Percentiles rank a stretch among this genome's conserved stretches.
Evolutionary conservation across 2,113 vertebrate genomes (phyloP).

Genomic region (Neopipo cinnamomea): DNA sequence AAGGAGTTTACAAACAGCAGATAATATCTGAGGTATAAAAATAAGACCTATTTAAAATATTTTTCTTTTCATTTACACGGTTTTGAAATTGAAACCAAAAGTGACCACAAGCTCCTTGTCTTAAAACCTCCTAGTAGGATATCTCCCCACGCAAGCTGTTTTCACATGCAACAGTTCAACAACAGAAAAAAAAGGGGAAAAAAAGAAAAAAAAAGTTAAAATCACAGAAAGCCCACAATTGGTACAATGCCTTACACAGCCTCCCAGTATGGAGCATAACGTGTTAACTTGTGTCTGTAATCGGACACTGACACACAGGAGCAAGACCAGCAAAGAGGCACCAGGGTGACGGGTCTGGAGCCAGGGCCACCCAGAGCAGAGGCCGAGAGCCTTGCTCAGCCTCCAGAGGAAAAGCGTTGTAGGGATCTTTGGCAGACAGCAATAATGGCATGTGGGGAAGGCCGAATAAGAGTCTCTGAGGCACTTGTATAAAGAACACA

Average conservation of each 20-base stretch:
- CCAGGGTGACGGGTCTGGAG: not conserved
- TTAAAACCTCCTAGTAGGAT: not conserved
- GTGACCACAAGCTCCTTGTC: not conserved
- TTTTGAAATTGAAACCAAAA: not conserved
- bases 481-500: not conserved
- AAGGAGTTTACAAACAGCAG: not conserved
- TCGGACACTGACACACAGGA: not conserved
- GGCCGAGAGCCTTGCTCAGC: not conserved
- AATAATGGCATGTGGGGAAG: not conserved
- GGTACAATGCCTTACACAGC: rapidly evolving
- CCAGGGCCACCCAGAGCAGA: rapidly evolving
- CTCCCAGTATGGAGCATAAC: not conserved
- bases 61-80: not conserved
- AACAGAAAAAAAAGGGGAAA: rapidly evolving
- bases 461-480: not conserved
- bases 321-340: not conserved
- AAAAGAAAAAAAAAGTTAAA: not conserved
- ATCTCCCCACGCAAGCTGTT: not conserved
- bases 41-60: not conserved
- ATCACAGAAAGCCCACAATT: not conserved
- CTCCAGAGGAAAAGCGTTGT: not conserved
- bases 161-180: not conserved
- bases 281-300: not conserved
- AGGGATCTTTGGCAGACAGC: not conserved
- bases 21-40: not conserved